Evolutionary conservation across 1,140 invertebrate genomes (phyloP), one percentile per base, ranked within the genome.

Genomic region (Stenopsyche tienmushanensis): DNA sequence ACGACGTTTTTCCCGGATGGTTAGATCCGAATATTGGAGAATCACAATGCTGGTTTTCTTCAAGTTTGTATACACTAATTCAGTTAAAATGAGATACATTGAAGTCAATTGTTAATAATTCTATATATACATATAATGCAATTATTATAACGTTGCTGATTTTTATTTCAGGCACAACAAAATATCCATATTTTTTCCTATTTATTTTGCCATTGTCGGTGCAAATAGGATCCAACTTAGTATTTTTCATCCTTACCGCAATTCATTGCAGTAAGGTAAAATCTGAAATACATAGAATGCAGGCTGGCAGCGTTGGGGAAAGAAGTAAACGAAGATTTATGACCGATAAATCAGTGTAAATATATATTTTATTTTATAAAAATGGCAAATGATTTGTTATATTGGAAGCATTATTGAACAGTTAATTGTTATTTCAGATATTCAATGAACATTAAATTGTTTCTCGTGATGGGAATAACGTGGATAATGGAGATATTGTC

Each of bases 401-500:
- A 49, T 49, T n/a, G 45, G n/a, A 49, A 49, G 17, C 18, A 7
- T n/a, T 49, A 21, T 21, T 47, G 3, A 47, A 47, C 15, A 47
- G 23, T 26, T 25, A 54, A n/a, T 49, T 8, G 17, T 66, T 62
- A 41, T 74, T 74, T 10, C 75, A 89, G 87, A 71, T 86, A 89
- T 50, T 73, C 85, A 13, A 81, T 91, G 75, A 89, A 88, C 66
- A 75, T 86, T 0, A 90, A 90, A 72, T 72, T 91, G 2, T 90
- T 89, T 77, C 74, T 90, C 41, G 85, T 90, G 1, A 91, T 90
- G 88, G 89, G 89, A 17, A 84, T 90, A 0, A 83, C 84, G 0
- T 90, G 89, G 88, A 74, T 84, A 0, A 77, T 85, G 1, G 89
- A 91, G 73, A 77, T 89, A 1, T 60, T 86, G 0, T 85, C 87